Conservation (phyloP, 2,113 vertebrate genomes). For the Equus przewalskii region DNA sequence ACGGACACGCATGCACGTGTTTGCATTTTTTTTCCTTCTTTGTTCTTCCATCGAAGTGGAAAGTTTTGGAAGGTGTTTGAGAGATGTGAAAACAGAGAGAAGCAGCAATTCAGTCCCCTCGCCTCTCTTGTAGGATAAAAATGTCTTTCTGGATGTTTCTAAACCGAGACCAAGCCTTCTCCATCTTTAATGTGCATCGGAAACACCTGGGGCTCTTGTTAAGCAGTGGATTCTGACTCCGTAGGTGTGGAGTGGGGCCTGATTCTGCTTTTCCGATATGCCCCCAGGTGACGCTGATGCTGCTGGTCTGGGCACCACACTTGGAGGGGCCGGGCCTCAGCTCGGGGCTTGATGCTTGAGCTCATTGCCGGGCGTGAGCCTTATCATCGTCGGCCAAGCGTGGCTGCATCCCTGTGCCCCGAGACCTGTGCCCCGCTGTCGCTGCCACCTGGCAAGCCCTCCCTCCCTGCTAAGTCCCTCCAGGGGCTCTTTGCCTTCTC, state of each 20-base stretch:
- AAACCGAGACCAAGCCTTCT: neutral
- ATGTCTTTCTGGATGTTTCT: neutral
- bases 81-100: neutral
- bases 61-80: neutral
- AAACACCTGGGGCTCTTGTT: neutral
- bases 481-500: neutral
- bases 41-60: neutral
- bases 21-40: neutral
- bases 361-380: neutral
- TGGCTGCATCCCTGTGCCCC: fast-evolving
- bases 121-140: neutral
- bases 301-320: neutral
- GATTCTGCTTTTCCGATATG: neutral
- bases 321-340: neutral
- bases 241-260: neutral
- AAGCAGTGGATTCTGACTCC: neutral
- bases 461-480: neutral
- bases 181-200: neutral
- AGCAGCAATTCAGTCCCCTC: neutral
- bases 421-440: neutral
- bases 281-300: fast-evolving
- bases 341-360: neutral
- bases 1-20: fast-evolving
- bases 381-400: neutral
- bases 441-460: neutral